Conservation (phyloP, 1,140 invertebrate species). For the Drosophila subpulchrella region DNA sequence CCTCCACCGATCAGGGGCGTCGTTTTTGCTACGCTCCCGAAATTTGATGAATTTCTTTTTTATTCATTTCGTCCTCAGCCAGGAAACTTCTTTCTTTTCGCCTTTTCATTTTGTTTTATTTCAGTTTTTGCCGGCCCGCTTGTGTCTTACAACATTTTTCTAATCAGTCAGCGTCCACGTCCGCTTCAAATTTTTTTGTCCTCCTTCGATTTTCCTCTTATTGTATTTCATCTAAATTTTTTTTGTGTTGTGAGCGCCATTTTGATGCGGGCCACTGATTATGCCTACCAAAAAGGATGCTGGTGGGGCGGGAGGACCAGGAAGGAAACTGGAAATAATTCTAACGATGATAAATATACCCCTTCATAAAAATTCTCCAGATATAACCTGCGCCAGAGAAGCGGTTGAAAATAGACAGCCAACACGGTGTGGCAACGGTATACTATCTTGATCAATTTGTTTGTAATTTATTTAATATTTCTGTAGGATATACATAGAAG, state of each 20-base stretch:
- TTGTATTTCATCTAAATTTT: not conserved
- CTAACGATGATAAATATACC: no score
- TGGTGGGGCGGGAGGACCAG: slow-evolving; percentile 5
- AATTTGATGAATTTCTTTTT: slow-evolving; percentile 81
- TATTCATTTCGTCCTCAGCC: slow-evolving; percentile 56
- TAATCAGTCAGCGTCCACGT: slow-evolving; percentile 73
- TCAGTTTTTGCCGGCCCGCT: slow-evolving; percentile 23
- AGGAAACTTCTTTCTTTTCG: not conserved
- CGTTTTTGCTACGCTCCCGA: slow-evolving; percentile 66
- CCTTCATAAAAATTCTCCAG: no score
- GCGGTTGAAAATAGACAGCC: no score
- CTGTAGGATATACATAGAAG: no score
- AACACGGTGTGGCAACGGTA: no score
- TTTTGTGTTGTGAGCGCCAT: slow-evolving; percentile 29
- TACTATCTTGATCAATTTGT: no score
- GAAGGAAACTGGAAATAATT: no score
- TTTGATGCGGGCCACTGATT: slow-evolving; percentile 70
- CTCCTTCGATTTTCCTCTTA: slow-evolving; percentile 31
- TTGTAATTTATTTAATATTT: no score
- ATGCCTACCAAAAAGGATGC: slow-evolving; percentile 31
- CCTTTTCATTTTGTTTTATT: slow-evolving; percentile 34
- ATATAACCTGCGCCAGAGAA: no score
- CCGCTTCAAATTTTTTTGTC: slow-evolving; percentile 38
- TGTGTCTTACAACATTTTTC: slow-evolving; percentile 75
- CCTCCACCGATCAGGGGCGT: slow-evolving; percentile 4